These are phyloP conservation scores for Lycocorax pyrrhopterus DNA, from an alignment of 2,113 vertebrate species.

Conservation along the genomic window DNA sequence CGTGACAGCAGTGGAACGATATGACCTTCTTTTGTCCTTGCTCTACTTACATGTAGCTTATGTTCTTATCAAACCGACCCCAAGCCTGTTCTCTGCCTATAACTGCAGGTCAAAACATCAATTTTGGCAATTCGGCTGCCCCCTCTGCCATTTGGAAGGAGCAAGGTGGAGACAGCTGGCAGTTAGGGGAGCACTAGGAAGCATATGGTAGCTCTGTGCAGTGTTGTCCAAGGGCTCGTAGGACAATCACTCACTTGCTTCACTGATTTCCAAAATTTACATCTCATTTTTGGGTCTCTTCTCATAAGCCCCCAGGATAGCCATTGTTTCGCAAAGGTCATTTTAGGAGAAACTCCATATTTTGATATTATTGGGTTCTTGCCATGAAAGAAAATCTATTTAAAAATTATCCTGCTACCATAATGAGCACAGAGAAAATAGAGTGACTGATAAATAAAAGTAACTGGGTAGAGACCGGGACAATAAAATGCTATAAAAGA, in stretches of 20 bases:
- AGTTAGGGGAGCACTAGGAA: constrained; percentile 57
- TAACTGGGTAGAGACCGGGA: neutral
- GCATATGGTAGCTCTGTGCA: constrained; percentile 46
- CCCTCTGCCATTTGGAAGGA: constrained; percentile 55
- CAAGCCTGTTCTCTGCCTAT: neutral
- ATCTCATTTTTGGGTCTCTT: neutral
- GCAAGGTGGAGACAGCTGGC: constrained; percentile 51
- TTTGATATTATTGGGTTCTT: neutral
- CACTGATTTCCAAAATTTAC: constrained; percentile 3
- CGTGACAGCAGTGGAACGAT: accelerated
- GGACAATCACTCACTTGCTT: constrained; percentile 23
- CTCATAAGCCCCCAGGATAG: neutral
- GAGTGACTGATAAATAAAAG: neutral
- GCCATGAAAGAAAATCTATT: neutral
- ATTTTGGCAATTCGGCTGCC: constrained; percentile 17
- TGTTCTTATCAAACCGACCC: neutral
- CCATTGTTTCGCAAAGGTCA: neutral
- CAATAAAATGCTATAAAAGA: neutral
- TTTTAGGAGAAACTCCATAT: neutral
- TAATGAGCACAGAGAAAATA: neutral
- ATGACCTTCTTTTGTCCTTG: constrained; percentile 18
- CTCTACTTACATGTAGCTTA: neutral
- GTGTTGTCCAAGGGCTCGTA: neutral
- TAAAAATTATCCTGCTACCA: neutral
- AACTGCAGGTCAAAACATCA: constrained; percentile 38